Evolutionary conservation across 2,888 invertebrate species (phyloP).

Genomic region (Dynastes maya): DNA sequence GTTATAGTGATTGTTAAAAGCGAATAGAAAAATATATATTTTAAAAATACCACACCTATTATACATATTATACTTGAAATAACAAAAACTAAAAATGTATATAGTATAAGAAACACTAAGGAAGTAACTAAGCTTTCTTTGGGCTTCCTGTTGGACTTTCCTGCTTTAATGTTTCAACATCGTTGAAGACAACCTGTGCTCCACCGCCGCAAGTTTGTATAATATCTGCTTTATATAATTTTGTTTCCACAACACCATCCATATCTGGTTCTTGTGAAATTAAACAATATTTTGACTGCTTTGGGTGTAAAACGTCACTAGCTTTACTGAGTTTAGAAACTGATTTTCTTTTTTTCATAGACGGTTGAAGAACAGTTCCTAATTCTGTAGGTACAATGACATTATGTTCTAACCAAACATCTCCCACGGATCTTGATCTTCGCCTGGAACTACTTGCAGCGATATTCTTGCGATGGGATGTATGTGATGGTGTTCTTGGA

Average conservation of each 20-base stretch:
- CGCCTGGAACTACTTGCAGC: slow-evolving; percentile 74
- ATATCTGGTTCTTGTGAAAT: slow-evolving; percentile 94
- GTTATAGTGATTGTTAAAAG: too few species aligned
- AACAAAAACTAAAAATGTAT: background rate
- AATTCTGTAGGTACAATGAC: slow-evolving; percentile 85
- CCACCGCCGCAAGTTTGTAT: slow-evolving; percentile 96
- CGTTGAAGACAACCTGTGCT: slow-evolving; percentile 94
- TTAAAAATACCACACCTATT: background rate
- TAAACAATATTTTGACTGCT: slow-evolving; percentile 88
- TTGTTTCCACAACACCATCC: slow-evolving; percentile 94
- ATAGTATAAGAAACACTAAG: background rate
- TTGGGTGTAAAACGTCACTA: slow-evolving; percentile 81
- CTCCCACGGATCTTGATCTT: slow-evolving; percentile 86
- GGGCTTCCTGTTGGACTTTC: slow-evolving; percentile 77
- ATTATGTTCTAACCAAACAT: slow-evolving; percentile 91
- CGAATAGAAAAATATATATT: background rate
- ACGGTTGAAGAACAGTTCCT: slow-evolving; percentile 93
- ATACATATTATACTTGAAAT: background rate
- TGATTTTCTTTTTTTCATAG: slow-evolving; percentile 86
- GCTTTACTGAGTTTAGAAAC: slow-evolving; percentile 87
- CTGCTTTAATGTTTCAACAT: slow-evolving; percentile 92
- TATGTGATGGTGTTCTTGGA: slow-evolving; percentile 38
- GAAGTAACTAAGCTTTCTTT: slow-evolving; percentile 15
- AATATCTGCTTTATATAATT: slow-evolving; percentile 93
- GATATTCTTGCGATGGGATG: slow-evolving; percentile 26